These are phyloP conservation scores for Lycia hirtaria DNA, from an alignment of 2,888 invertebrate genomes.

Conservation along the genomic window DNA sequence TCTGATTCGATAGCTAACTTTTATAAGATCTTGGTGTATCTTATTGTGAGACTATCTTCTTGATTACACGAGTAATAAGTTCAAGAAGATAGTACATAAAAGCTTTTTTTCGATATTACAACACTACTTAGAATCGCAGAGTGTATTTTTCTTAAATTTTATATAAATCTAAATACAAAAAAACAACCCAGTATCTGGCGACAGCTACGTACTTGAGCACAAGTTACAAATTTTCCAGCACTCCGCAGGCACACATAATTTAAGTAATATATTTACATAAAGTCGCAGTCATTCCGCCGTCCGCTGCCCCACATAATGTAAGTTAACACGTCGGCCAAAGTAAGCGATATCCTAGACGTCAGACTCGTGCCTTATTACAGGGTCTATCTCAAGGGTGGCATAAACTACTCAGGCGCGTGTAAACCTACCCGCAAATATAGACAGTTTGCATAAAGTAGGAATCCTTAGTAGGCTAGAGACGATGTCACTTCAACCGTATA, in stretches of 20 bases:
- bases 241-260: background rate
- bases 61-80: too few species aligned
- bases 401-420: conserved; percentile 41
- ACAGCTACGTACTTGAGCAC: too few species aligned
- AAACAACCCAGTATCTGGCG: too few species aligned
- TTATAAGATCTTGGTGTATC: too few species aligned
- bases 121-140: too few species aligned
- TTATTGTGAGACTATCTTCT: too few species aligned
- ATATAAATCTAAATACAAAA: too few species aligned
- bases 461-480: conserved; percentile 8
- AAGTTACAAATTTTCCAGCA: background rate
- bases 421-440: conserved; percentile 40
- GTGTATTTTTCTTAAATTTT: too few species aligned
- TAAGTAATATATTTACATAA: conserved; percentile 31
- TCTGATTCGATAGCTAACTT: too few species aligned
- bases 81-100: too few species aligned
- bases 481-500: background rate
- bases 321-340: conserved; percentile 34
- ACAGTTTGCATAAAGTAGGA: conserved; percentile 40
- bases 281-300: conserved; percentile 36
- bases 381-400: conserved; percentile 38
- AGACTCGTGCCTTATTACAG: conserved; percentile 36
- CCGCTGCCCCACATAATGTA: conserved; percentile 23
- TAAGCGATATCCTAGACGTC: conserved; percentile 39
- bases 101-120: too few species aligned